A percentile compares a stretch with the other conserved stretches of the same genome.
phyloP scores from a whole-genome alignment of 2,797 vertebrate species.

The Rhinoraja longicauda region DNA sequence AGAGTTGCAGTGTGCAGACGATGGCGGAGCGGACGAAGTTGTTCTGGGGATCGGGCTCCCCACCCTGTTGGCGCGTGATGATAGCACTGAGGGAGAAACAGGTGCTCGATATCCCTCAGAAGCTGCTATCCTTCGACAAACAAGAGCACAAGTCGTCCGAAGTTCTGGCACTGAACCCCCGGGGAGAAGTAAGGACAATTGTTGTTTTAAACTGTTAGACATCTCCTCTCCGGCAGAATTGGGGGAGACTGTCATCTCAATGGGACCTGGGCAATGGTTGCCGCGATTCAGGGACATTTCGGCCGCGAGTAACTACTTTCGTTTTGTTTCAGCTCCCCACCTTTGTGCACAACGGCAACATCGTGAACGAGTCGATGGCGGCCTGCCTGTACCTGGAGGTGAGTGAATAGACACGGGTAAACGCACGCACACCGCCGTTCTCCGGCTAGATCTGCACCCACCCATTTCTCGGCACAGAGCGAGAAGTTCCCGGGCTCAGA shows the following conservation, averaged over 20 bases:
- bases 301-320: background rate
- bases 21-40: constrained; percentile 48
- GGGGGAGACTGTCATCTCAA: no score
- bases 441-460: no score
- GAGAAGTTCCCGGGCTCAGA: background rate
- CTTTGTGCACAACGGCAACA: constrained; percentile 55
- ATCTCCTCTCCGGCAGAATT: no score
- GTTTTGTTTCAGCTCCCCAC: constrained; percentile 53
- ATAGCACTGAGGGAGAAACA: constrained; percentile 62
- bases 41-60: constrained; percentile 59
- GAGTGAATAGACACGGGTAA: constrained; percentile 38
- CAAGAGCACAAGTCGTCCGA: constrained; percentile 53
- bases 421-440: no score
- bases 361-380: constrained; percentile 59
- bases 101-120: constrained; percentile 54
- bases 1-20: background rate
- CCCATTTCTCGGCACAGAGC: no score
- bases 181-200: constrained; percentile 53
- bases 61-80: constrained; percentile 62
- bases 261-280: no score
- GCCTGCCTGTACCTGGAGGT: constrained; percentile 65
- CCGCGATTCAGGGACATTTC: no score
- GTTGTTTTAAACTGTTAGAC: no score
- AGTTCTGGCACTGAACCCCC: constrained; percentile 57
- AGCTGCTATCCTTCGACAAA: constrained; percentile 54